phyloP scores from a whole-genome alignment of 2,797 vertebrate genomes.

The Neosilurus mollespiculum region DNA sequence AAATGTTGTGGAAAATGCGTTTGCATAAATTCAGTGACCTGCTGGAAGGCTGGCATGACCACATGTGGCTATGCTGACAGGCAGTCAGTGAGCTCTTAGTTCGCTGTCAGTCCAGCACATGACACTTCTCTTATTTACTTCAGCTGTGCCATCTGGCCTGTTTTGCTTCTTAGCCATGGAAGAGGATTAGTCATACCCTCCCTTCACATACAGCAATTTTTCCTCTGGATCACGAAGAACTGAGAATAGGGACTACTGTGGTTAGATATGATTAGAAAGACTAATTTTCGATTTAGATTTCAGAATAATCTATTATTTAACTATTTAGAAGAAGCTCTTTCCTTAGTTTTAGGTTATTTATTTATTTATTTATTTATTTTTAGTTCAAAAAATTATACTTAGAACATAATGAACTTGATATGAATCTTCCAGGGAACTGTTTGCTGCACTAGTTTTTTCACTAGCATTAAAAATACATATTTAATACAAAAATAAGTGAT shows the following conservation, averaged over 20 bases:
- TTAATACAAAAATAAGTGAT: no score
- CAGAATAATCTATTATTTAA: background rate
- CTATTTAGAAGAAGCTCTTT: no score
- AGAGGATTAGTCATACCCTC: slow-evolving; percentile 44
- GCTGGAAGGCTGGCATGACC: slow-evolving; percentile 44
- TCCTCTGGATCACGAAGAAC: background rate
- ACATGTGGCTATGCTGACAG: slow-evolving; percentile 50
- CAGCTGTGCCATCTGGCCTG: slow-evolving; percentile 53
- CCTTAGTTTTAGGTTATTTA: no score
- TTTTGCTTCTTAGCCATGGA: slow-evolving; percentile 39
- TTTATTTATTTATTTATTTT: no score
- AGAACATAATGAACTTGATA: no score
- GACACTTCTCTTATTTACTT: slow-evolving; percentile 48
- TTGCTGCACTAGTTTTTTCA: no score
- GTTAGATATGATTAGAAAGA: slow-evolving; percentile 2
- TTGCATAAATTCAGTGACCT: slow-evolving; percentile 44
- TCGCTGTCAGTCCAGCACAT: slow-evolving; percentile 47
- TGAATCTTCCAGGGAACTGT: no score
- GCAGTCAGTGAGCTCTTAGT: slow-evolving; percentile 41
- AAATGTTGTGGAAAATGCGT: slow-evolving; percentile 10
- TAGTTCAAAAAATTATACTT: no score
- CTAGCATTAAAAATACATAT: no score
- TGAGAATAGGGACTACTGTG: background rate
- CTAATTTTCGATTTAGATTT: background rate
- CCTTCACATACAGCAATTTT: slow-evolving; percentile 38